A percentile compares a stretch with the other conserved stretches of the same genome.
phyloP scores from a whole-genome alignment of 2,888 invertebrate genomes.

The Himalopsyche kuldschensis region DNA sequence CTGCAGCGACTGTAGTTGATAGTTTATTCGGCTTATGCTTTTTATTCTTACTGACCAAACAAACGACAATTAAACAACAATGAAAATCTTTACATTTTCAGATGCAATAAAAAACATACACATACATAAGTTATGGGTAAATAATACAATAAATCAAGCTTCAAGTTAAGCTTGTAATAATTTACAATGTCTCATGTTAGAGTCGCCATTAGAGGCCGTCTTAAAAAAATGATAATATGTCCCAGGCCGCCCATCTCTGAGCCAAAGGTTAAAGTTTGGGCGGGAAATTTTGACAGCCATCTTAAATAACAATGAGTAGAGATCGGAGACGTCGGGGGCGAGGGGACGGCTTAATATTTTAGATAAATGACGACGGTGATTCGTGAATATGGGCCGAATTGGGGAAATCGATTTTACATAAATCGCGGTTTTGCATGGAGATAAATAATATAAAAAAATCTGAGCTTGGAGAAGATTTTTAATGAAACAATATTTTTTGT shows the following conservation, averaged over 20 bases:
- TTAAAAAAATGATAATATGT: background rate
- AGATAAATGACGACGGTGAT: background rate
- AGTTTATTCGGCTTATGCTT: too few species aligned
- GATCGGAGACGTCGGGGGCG: background rate
- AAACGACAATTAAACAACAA: too few species aligned
- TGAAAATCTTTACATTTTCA: too few species aligned
- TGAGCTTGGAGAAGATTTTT: background rate
- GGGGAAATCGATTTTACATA: background rate
- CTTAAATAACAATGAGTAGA: background rate
- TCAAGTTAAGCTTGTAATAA: background rate
- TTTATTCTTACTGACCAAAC: too few species aligned
- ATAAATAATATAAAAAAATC: background rate
- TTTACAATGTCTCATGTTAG: background rate
- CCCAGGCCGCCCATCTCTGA: background rate
- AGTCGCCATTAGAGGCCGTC: background rate
- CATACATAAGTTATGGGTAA: too few species aligned
- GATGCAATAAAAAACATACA: too few species aligned
- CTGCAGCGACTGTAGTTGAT: too few species aligned
- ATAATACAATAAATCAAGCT: too few species aligned
- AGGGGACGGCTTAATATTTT: background rate
- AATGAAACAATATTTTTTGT: too few species aligned
- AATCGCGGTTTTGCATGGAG: background rate
- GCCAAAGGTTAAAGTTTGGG: background rate
- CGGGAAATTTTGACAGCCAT: background rate
- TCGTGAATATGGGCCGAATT: background rate